phyloP scores from a whole-genome alignment of 2,888 invertebrate genomes.

The Anodontia alba region DNA sequence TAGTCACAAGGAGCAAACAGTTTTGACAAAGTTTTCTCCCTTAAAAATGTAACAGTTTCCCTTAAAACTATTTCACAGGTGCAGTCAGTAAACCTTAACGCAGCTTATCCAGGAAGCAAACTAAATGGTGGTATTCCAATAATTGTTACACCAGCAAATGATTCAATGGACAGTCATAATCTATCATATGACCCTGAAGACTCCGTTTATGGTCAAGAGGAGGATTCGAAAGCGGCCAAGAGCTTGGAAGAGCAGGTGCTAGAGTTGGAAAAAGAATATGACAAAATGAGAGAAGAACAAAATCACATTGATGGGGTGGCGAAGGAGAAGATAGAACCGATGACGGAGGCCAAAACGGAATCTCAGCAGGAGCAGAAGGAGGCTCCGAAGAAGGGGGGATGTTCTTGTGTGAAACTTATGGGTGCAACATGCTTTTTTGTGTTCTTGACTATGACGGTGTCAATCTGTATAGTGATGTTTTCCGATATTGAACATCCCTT shows the following conservation, averaged over 20 bases:
- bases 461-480: slow-evolving; percentile 71
- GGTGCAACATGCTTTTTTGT: slow-evolving; percentile 68
- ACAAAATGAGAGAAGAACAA: slow-evolving; percentile 62
- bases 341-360: slow-evolving; percentile 40
- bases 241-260: slow-evolving; percentile 78
- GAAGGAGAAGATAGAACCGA: slow-evolving; percentile 35
- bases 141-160: slow-evolving; percentile 50
- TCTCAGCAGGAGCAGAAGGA: slow-evolving; percentile 27
- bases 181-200: slow-evolving; percentile 68
- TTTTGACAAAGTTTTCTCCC: too few species aligned
- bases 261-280: slow-evolving; percentile 73
- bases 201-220: slow-evolving; percentile 67
- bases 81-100: slow-evolving; percentile 26
- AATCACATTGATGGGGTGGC: slow-evolving; percentile 66
- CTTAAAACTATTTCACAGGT: not conserved
- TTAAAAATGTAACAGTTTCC: too few species aligned
- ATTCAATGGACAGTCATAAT: slow-evolving; percentile 42
- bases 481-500: slow-evolving; percentile 74
- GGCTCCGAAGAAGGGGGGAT: slow-evolving; percentile 37
- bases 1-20: too few species aligned
- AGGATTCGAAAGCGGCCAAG: slow-evolving; percentile 63
- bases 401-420: slow-evolving; percentile 67
- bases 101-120: slow-evolving; percentile 48
- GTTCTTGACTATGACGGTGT: slow-evolving; percentile 70
- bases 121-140: slow-evolving; percentile 69